A percentile compares a stretch with the other conserved stretches of the same genome.
Evolutionary conservation across 2,888 invertebrate genomes (phyloP).

Genomic region (Serripes groenlandicus): DNA sequence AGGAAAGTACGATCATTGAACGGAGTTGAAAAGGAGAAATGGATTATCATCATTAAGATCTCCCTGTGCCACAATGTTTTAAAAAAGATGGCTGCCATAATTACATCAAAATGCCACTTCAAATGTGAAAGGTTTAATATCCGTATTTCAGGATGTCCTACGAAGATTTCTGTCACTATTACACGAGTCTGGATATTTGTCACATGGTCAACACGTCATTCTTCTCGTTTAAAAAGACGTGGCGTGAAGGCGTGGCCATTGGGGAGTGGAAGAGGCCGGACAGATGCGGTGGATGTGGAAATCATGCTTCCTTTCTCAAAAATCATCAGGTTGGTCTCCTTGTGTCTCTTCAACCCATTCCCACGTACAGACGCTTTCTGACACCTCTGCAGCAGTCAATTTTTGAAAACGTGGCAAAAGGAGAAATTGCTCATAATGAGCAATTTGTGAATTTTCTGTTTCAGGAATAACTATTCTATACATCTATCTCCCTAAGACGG

Average conservation of each 20-base stretch:
- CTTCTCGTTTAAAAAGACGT: constrained; percentile 87
- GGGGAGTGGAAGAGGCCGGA: constrained; percentile 87
- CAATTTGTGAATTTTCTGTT: no score
- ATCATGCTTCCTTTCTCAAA: constrained; percentile 83
- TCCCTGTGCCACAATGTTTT: background rate
- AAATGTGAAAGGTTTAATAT: no score
- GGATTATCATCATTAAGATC: no score
- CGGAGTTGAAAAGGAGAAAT: no score
- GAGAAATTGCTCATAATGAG: no score
- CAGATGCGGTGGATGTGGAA: constrained; percentile 88
- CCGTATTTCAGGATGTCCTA: constrained; percentile 89
- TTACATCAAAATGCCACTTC: background rate
- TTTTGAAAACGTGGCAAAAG: no score
- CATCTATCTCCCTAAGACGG: no score
- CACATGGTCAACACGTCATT: constrained; percentile 88
- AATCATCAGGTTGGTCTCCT: constrained; percentile 79
- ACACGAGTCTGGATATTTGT: constrained; percentile 88
- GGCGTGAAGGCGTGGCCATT: constrained; percentile 86
- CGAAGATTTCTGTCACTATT: constrained; percentile 88
- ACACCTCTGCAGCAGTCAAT: no score
- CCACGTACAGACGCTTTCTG: no score
- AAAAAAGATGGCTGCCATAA: background rate
- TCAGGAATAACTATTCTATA: no score
- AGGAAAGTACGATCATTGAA: no score
- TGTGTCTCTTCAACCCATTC: no score